Evolutionary conservation across 1,140 invertebrate genomes (phyloP).

Genomic region (Drosophila tristis): DNA sequence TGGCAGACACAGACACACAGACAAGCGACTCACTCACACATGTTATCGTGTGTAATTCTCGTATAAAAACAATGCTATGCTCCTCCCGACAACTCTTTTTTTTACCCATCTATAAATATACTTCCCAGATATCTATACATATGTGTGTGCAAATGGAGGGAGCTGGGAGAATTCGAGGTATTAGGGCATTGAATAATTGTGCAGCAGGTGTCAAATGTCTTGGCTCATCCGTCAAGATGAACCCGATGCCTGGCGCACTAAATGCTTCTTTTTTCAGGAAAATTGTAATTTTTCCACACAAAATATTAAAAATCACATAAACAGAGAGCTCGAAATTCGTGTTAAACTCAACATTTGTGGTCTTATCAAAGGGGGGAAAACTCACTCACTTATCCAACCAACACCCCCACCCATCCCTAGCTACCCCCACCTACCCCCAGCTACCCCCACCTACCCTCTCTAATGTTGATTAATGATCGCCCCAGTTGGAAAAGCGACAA

Average conservation of each 20-base stretch:
- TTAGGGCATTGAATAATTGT: conserved; percentile 75
- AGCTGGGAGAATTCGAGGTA: conserved; percentile 54
- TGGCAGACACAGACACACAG: conserved; percentile 7
- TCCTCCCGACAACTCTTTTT: conserved; percentile 51
- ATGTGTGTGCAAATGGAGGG: too few relatives aligned
- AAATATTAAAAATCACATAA: conserved; percentile 57
- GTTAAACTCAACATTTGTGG: conserved; percentile 73
- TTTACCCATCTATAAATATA: conserved; percentile 64
- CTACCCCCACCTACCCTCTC: background rate
- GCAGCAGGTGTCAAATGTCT: conserved; percentile 79
- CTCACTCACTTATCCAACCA: conserved; percentile 12
- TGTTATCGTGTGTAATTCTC: conserved; percentile 36
- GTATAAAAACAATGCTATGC: conserved; percentile 54
- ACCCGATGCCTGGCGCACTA: conserved; percentile 1
- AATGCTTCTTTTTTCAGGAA: conserved; percentile 19
- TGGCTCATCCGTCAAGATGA: conserved; percentile 46
- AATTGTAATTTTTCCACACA: conserved; percentile 71
- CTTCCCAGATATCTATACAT: conserved; percentile 22
- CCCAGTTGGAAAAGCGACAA: conserved; percentile 59
- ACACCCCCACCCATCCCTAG: background rate
- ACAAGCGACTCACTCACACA: conserved; percentile 50
- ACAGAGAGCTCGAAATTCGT: conserved; percentile 39
- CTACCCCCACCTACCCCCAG: background rate
- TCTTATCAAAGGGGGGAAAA: conserved; percentile 58
- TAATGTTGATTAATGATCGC: conserved; percentile 62